phyloP scores from a whole-genome alignment of 2,797 vertebrate species.

The Jordanella pulchra region DNA sequence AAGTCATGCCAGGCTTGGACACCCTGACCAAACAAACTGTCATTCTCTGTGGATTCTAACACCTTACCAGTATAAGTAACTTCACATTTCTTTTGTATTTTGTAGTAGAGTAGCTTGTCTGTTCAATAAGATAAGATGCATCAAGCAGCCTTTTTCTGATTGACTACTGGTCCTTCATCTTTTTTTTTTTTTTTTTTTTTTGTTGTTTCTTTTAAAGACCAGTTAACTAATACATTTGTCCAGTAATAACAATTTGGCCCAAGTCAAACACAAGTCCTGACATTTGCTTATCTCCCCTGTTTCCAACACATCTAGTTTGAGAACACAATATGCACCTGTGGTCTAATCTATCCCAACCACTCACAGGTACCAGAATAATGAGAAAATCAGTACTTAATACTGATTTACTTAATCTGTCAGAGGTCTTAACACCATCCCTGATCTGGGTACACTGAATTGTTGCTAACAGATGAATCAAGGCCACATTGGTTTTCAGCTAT shows the following conservation, averaged over 20 bases:
- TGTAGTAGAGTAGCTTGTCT: background rate
- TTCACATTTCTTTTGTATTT: background rate
- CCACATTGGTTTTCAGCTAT: background rate
- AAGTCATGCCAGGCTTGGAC: background rate
- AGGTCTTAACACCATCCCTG: background rate
- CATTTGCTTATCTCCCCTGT: background rate
- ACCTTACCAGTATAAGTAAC: background rate
- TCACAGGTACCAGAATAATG: background rate
- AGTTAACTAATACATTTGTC: background rate
- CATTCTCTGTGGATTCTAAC: background rate
- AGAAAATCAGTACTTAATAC: background rate
- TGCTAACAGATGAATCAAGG: background rate
- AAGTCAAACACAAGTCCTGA: background rate
- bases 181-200: background rate
- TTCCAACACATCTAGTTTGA: background rate
- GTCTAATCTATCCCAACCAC: background rate
- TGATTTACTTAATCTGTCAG: background rate
- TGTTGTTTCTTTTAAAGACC: background rate
- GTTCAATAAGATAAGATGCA: background rate
- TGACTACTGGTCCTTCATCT: background rate
- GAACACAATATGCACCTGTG: background rate
- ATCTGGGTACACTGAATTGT: background rate
- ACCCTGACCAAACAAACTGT: background rate
- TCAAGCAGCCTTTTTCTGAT: background rate
- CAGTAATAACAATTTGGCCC: background rate